Evolutionary conservation across 2,888 invertebrate genomes (phyloP).

Genomic region (Tupiocoris notatus): DNA sequence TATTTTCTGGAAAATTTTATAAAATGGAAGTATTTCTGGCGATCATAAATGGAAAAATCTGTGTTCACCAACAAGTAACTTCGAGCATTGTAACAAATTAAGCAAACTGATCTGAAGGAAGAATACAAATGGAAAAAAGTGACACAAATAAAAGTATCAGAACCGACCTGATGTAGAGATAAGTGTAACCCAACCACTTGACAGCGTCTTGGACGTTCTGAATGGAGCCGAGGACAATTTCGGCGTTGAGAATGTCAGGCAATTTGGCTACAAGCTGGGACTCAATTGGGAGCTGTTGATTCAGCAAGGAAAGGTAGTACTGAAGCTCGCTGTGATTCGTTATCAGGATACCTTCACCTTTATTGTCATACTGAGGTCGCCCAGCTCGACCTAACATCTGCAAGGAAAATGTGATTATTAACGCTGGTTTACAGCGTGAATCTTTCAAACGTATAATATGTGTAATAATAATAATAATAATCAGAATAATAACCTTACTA

Average conservation of each 20-base stretch:
- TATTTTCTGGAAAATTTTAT: no score
- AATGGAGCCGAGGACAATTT: conserved; percentile 93
- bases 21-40: no score
- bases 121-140: no score
- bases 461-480: no score
- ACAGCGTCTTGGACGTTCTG: conserved; percentile 87
- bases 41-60: no score
- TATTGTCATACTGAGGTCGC: conserved; percentile 96
- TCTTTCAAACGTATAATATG: no score
- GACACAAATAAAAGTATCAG: no score
- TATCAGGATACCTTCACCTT: conserved; percentile 94
- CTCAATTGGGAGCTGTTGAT: conserved; percentile 98
- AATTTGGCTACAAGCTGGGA: conserved; percentile 90
- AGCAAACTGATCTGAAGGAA: no score
- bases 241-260: conserved; percentile 97
- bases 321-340: conserved; percentile 98
- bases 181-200: conserved; percentile 94
- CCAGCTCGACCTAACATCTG: conserved; percentile 96
- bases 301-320: conserved; percentile 94
- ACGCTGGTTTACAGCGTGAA: no score
- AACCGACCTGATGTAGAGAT: conserved; percentile 76
- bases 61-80: no score
- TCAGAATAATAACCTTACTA: no score
- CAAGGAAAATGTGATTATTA: conserved; percentile 44
- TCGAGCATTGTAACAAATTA: no score